Conservation (phyloP, 2,113 vertebrate species). For the Apistogramma diplotaenia region DNA sequence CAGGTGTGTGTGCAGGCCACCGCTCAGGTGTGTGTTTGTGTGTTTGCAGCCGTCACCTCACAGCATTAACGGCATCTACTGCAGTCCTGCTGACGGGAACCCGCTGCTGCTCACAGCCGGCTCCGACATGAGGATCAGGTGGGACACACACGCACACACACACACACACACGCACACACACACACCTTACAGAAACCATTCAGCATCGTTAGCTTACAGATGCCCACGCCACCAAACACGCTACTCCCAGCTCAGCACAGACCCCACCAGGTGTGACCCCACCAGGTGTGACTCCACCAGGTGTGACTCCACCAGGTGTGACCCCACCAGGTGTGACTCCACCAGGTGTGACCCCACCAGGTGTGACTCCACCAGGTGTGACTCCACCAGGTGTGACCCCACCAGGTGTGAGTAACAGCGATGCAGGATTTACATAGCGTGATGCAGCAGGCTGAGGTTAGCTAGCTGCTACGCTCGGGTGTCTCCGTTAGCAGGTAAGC, state of each 20-base stretch:
- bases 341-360: no score
- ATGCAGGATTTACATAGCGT: background rate
- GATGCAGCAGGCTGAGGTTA: background rate
- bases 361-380: no score
- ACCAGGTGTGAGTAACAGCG: no score
- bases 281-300: no score
- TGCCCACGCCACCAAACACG: background rate
- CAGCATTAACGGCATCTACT: slow-evolving; percentile 96
- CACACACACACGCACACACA: background rate
- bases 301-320: no score
- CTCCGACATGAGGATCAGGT: slow-evolving; percentile 99
- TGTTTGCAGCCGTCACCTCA: slow-evolving; percentile 86
- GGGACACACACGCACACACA: background rate
- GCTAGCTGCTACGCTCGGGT: background rate
- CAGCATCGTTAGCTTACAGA: background rate
- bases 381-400: no score
- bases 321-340: no score
- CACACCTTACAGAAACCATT: background rate
- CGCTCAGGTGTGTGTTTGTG: background rate
- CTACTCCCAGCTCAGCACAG: background rate
- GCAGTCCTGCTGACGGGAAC: slow-evolving; percentile 96
- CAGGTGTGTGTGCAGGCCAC: background rate
- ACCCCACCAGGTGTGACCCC: no score
- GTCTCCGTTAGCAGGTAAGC: no score
- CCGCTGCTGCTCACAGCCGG: slow-evolving; percentile 95